Evolutionary conservation across 2,113 vertebrate genomes (phyloP).

Genomic region (Athene cunicularia): DNA sequence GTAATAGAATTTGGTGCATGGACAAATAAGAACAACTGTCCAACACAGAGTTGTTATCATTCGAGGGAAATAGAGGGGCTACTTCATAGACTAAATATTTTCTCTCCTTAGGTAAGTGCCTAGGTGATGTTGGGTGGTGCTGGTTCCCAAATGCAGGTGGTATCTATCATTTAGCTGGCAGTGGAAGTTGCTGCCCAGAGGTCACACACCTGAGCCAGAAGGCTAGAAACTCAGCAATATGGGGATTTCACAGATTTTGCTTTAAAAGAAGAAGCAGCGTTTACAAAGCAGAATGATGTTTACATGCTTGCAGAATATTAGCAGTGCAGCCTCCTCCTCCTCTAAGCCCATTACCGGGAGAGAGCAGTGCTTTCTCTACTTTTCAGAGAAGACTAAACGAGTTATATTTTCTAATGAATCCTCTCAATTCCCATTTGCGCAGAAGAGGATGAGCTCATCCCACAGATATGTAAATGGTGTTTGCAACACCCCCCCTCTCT

Average conservation of each 20-base stretch:
- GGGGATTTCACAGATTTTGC: not conserved
- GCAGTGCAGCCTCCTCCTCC: not conserved
- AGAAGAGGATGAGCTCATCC: constrained; percentile 18
- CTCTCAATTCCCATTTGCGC: not conserved
- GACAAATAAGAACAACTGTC: not conserved
- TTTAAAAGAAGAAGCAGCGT: not conserved
- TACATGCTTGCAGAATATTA: not conserved
- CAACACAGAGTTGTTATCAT: not conserved
- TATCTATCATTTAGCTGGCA: not conserved
- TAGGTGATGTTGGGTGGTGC: not conserved
- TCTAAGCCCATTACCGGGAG: not conserved
- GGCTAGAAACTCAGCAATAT: not conserved
- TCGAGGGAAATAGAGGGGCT: not conserved
- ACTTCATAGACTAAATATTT: not conserved
- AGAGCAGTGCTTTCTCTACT: not conserved
- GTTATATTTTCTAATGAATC: not conserved
- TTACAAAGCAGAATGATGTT: not conserved
- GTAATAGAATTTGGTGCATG: not conserved
- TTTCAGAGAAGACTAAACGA: not conserved
- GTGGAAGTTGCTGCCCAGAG: not conserved
- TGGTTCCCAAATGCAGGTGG: not conserved
- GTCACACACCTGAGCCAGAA: not conserved
- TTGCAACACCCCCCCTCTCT: not conserved
- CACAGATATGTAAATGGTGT: not conserved
- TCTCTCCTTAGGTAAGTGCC: not conserved